These are phyloP conservation scores for Scolopax bukidnonensis DNA, from an alignment of 2,797 vertebrate genomes.

Conservation along the genomic window DNA sequence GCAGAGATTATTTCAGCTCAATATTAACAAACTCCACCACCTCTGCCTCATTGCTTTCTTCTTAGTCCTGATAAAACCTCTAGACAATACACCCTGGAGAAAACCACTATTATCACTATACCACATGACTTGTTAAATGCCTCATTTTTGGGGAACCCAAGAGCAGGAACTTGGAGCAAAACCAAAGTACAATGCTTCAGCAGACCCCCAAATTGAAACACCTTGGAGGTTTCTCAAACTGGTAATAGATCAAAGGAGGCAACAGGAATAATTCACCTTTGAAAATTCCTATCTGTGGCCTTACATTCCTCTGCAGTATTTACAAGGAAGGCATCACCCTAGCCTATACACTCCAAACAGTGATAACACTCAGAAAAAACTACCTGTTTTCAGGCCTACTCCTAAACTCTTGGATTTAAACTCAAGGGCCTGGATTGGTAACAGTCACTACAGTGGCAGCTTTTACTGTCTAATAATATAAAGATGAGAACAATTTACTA, in stretches of 20 bases:
- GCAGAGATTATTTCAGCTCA: background rate
- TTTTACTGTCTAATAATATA: background rate
- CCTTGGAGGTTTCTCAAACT: background rate
- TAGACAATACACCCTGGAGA: background rate
- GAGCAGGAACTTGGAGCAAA: background rate
- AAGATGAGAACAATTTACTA: slow-evolving; percentile 12
- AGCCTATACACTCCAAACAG: background rate
- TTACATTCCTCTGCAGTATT: background rate
- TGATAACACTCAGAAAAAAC: background rate
- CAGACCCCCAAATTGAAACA: background rate
- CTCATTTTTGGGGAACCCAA: background rate
- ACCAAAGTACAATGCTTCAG: background rate
- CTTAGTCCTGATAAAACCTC: background rate
- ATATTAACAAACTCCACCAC: background rate
- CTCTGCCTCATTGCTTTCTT: background rate
- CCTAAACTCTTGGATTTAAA: background rate
- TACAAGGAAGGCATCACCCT: background rate
- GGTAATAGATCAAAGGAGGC: background rate
- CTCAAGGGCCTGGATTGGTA: background rate
- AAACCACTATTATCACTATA: background rate
- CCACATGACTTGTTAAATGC: background rate
- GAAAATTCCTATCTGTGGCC: background rate
- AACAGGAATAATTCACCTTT: background rate
- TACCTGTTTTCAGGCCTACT: background rate
- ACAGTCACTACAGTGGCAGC: background rate